A percentile compares a stretch with the other conserved stretches of the same genome.
phyloP scores from a whole-genome alignment of 2,888 invertebrate genomes.

The Synanthedon formicaeformis region DNA sequence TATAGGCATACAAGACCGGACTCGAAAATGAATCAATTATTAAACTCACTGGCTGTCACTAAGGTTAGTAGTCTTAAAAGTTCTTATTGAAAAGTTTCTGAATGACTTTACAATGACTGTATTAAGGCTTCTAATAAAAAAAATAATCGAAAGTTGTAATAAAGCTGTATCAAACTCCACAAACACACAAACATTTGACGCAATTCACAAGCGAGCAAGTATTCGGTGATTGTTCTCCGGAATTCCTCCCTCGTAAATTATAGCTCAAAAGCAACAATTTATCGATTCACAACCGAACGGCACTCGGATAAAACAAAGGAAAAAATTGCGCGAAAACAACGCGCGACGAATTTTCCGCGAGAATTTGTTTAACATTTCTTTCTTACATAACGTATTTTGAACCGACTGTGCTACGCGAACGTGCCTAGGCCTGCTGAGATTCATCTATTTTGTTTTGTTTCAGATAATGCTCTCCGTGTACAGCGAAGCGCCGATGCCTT shows the following conservation, averaged over 20 bases:
- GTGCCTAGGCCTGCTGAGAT: no score
- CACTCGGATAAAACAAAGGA: background rate
- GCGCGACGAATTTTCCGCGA: no score
- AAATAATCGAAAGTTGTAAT: background rate
- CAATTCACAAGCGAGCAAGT: background rate
- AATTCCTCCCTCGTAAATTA: conserved; percentile 6
- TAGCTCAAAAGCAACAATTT: conserved; percentile 8
- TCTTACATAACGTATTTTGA: no score
- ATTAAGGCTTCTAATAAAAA: no score
- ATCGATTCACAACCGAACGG: conserved; percentile 3
- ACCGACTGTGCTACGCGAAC: no score
- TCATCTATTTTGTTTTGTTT: conserved; percentile 32
- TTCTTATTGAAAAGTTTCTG: no score
- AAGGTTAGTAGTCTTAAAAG: no score
- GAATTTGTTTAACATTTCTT: no score
- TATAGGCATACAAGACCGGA: no score
- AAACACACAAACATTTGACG: background rate
- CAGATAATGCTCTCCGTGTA: conserved; percentile 52
- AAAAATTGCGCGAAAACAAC: background rate
- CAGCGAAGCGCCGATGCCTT: conserved; percentile 35
- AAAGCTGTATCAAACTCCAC: background rate
- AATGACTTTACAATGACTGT: no score
- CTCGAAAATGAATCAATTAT: no score
- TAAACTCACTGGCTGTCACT: no score
- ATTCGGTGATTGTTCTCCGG: background rate